These are phyloP conservation scores for Hormaphis cornu DNA, from an alignment of 1,140 invertebrate genomes.

Conservation along the genomic window DNA sequence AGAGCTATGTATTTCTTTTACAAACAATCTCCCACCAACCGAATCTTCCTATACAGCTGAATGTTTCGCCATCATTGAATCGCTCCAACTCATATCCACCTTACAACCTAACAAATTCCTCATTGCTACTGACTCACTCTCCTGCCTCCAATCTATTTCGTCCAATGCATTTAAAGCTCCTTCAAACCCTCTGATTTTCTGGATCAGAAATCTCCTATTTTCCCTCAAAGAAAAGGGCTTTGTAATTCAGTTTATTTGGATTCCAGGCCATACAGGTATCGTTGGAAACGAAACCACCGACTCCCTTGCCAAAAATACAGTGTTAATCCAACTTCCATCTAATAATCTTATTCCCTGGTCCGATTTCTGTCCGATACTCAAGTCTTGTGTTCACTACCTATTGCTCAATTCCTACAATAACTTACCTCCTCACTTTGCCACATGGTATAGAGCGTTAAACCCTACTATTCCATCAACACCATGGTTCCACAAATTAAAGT, in stretches of 20 bases:
- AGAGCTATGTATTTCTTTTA: background rate
- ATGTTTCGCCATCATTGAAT: background rate
- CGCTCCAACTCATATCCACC: background rate
- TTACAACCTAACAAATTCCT: background rate
- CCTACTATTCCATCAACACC: too few relatives aligned
- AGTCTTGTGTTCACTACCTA: background rate
- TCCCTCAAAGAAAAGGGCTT: background rate
- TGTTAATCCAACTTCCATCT: conserved; percentile 32
- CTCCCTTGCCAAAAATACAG: background rate
- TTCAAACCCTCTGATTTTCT: background rate
- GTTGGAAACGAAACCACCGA: too few relatives aligned
- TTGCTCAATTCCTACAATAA: too few relatives aligned
- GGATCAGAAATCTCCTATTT: background rate
- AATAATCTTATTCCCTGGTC: too few relatives aligned
- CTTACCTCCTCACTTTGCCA: background rate
- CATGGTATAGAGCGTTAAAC: background rate
- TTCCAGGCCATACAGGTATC: too few relatives aligned
- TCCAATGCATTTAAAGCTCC: background rate
- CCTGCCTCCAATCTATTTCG: background rate
- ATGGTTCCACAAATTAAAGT: too few relatives aligned
- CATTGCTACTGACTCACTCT: background rate
- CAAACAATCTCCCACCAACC: background rate
- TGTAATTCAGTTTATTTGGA: too few relatives aligned
- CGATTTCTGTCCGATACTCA: too few relatives aligned
- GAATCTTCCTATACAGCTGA: background rate